Evolutionary conservation across 1,140 invertebrate genomes (phyloP).

Genomic region (Pogonomyrmex californicus): DNA sequence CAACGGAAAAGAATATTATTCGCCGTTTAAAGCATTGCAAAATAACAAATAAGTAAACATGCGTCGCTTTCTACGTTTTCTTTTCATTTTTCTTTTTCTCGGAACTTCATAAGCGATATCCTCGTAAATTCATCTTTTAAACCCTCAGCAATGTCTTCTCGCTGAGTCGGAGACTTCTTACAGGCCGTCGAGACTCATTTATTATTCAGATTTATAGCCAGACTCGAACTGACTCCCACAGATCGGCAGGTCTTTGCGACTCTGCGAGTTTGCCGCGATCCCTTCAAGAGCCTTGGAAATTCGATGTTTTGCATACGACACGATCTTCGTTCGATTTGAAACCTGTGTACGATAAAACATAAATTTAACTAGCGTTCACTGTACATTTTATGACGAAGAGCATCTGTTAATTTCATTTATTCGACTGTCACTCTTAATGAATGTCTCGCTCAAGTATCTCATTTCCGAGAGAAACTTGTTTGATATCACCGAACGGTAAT

Average conservation of each 20-base stretch:
- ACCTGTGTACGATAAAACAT: constrained; percentile 83
- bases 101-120: constrained; percentile 59
- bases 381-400: constrained; percentile 28
- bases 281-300: constrained; percentile 80
- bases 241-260: constrained; percentile 86
- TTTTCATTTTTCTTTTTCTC: constrained; percentile 26
- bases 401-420: constrained; percentile 26
- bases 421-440: neutral
- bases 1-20: neutral
- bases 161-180: constrained; percentile 86
- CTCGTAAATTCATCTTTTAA: constrained; percentile 84
- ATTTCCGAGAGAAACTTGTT: neutral
- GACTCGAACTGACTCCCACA: constrained; percentile 85
- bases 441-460: neutral
- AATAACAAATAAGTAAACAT: neutral
- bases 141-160: constrained; percentile 79
- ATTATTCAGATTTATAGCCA: constrained; percentile 87
- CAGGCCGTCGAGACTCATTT: constrained; percentile 86
- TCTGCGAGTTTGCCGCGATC: constrained; percentile 69
- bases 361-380: constrained; percentile 53
- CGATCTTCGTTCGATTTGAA: constrained; percentile 84
- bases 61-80: constrained; percentile 11
- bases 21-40: neutral
- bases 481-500: constrained; percentile 13
- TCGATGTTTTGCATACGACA: constrained; percentile 87